phyloP scores from a whole-genome alignment of 2,113 vertebrate genomes.

The Pomatorhinus ruficollis region DNA sequence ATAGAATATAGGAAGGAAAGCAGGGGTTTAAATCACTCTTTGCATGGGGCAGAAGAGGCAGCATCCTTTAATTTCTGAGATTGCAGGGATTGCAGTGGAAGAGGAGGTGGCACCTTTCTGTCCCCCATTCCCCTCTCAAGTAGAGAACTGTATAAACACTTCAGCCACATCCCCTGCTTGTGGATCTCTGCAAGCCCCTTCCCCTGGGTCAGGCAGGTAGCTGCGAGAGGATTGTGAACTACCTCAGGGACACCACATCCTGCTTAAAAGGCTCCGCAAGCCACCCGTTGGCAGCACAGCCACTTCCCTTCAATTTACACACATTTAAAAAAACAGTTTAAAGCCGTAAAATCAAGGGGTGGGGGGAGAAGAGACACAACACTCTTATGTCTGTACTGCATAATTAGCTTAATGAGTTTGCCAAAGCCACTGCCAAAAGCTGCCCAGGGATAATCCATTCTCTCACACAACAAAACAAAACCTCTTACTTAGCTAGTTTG shows the following conservation, averaged over 20 bases:
- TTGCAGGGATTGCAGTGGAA: background rate
- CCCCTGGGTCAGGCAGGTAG: slow-evolving; percentile 32
- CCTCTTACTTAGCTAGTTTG: slow-evolving; percentile 80
- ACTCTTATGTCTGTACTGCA: slow-evolving; percentile 76
- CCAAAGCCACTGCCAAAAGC: slow-evolving; percentile 83
- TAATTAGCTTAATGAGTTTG: slow-evolving; percentile 86
- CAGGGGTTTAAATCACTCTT: background rate
- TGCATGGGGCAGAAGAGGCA: background rate
- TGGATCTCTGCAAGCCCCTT: background rate
- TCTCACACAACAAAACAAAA: slow-evolving; percentile 72
- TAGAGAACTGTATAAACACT: background rate
- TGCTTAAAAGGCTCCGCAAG: slow-evolving; percentile 22
- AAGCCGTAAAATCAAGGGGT: slow-evolving; percentile 70
- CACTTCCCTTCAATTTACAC: slow-evolving; percentile 60
- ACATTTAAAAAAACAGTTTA: slow-evolving; percentile 54
- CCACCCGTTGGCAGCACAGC: slow-evolving; percentile 24
- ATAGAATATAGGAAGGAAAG: background rate
- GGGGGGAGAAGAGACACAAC: slow-evolving; percentile 16
- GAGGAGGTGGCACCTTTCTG: background rate
- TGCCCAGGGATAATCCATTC: slow-evolving; percentile 83
- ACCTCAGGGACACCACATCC: slow-evolving; percentile 46
- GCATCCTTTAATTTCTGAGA: background rate
- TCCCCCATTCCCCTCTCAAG: background rate
- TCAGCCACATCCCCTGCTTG: background rate
- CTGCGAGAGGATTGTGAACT: background rate